Conservation (phyloP, 2,797 vertebrate species). For the Picus viridis region DNA sequence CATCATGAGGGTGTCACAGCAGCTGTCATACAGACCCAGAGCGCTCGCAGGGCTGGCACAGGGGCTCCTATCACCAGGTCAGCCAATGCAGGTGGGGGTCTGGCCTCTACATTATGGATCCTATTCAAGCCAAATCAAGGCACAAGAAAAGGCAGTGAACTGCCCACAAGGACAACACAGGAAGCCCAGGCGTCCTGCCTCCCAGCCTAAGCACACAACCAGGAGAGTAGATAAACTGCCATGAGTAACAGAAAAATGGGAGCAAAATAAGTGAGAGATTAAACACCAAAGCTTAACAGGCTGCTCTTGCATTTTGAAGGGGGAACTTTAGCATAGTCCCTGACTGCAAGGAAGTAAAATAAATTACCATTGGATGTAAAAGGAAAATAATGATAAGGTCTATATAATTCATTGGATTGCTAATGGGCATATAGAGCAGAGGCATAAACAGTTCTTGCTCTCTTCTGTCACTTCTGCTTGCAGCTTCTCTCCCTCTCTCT, state of each 20-base stretch:
- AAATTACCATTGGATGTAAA: no score
- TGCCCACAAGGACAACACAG: not conserved
- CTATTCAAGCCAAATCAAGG: not conserved
- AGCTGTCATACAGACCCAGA: not conserved
- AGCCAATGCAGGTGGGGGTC: rapidly evolving
- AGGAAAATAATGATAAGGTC: no score
- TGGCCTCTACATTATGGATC: not conserved
- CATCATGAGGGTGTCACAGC: rapidly evolving
- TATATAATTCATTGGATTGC: no score
- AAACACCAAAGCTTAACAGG: not conserved
- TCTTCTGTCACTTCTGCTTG: no score
- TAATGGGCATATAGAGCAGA: no score
- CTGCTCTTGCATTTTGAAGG: not conserved
- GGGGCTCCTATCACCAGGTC: not conserved
- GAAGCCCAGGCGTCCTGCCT: not conserved
- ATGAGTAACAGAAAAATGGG: rapidly evolving
- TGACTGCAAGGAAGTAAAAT: no score
- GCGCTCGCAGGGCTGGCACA: not conserved
- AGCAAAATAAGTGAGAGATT: not conserved
- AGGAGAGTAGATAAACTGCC: not conserved
- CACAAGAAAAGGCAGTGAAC: rapidly evolving
- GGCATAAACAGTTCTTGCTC: no score
- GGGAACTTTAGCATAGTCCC: no score
- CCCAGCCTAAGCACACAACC: rapidly evolving
- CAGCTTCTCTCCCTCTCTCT: no score